These are phyloP conservation scores for Thyatira batis DNA, from an alignment of 2,888 invertebrate species.

Conservation along the genomic window DNA sequence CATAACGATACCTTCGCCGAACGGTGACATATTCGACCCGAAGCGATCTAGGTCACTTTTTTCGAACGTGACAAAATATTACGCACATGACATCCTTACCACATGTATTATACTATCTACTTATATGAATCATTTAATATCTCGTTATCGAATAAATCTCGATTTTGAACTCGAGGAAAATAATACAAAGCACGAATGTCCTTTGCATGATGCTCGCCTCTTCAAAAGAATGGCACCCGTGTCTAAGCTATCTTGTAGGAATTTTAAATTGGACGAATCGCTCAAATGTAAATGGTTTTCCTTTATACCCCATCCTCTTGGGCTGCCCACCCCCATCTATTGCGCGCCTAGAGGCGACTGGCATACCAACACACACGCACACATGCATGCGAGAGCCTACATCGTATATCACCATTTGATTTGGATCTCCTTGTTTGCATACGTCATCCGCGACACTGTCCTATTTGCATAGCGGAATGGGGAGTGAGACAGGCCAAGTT, in stretches of 20 bases:
- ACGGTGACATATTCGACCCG: slow-evolving; percentile 59
- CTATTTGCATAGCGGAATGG: slow-evolving; percentile 57
- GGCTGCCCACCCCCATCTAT: slow-evolving; percentile 79
- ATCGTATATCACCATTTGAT: slow-evolving; percentile 67
- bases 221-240: slow-evolving; percentile 82
- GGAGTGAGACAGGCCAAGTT: slow-evolving; percentile 49
- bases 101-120: slow-evolving; percentile 10
- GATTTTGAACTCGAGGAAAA: slow-evolving; percentile 39
- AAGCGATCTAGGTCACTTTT: slow-evolving; percentile 47
- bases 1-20: slow-evolving; percentile 71
- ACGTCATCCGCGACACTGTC: slow-evolving; percentile 60
- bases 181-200: slow-evolving; percentile 54
- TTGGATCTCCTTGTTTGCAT: slow-evolving; percentile 68
- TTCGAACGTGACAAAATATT: slow-evolving; percentile 45
- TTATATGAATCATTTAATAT: slow-evolving; percentile 35
- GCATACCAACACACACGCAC: slow-evolving; percentile 80
- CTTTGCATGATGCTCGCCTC: slow-evolving; percentile 72
- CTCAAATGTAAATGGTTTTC: slow-evolving; percentile 84
- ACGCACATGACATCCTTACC: slow-evolving; percentile 40
- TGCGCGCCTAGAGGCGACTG: slow-evolving; percentile 81
- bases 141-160: slow-evolving; percentile 55
- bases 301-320: slow-evolving; percentile 82
- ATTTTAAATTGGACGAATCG: slow-evolving; percentile 84
- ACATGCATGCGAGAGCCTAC: slow-evolving; percentile 66
- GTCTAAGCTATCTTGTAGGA: slow-evolving; percentile 83